Base-by-base conservation (phyloP, 2,113 vertebrate species). In the Triplophysa siluroides region DNA sequence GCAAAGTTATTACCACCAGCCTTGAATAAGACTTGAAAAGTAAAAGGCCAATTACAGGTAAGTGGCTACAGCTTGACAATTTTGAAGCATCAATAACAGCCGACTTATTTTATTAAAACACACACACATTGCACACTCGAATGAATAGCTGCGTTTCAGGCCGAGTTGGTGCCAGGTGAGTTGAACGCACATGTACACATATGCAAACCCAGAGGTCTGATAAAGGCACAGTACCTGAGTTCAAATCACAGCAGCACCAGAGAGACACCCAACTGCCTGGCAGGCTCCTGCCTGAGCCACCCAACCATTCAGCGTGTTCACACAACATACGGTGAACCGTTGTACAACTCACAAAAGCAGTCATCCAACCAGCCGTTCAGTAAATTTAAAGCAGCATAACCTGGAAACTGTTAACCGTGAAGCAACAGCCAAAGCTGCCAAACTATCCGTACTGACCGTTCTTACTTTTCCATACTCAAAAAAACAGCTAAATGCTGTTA, bases 141-240 rank as follows among this genome's bases (percentile, higher is more conserved):
- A 87, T 86, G 85, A 71, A 77, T 86, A 68, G 62, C 80, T 80
- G 71, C 74, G 80, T 80, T 88, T 83, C 81, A 85, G 87, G 85
- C 83, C 80, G 76, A 88, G 83, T 75, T 88, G 86, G 86, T 89
- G 88, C 83, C 90, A 91, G 90, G 89, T 92, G 90, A 92, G 86
- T 82, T 87, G 85, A 86, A 81, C 62, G 18, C 21, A 38, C 73
- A 65, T 54, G 79, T 72, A 86, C 78, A 86, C 78, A 85, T 65
- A 81, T 61, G 80, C 68, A 73, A 71, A 83, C 11, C 80, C 19
- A 72, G 60, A 76, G 76, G 71, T 79, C 71, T 68, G 81, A 87
- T 87, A 70, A 87, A 88, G 85, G 89, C 83, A 72, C 78, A 84
- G 88, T 85, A 91, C 89, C 90, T 89, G 90, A 90, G 88, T 87